Evolutionary conservation across 2,888 invertebrate genomes (phyloP).

Genomic region (Leptopilina myrica): DNA sequence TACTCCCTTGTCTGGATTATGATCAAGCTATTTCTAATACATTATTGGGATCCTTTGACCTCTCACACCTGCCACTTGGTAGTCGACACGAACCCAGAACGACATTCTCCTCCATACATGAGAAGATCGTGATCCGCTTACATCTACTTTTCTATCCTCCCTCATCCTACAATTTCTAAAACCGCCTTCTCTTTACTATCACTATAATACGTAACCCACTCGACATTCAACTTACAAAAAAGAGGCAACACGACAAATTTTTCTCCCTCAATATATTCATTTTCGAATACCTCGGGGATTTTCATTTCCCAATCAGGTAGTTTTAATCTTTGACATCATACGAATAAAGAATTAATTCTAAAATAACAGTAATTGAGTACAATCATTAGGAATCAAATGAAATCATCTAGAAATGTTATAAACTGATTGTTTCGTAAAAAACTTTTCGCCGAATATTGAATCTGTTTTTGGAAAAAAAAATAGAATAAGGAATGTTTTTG

Average conservation of each 20-base stretch:
- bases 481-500: too few species aligned
- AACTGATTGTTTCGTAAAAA: too few species aligned
- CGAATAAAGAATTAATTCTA: too few species aligned
- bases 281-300: neutral
- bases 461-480: too few species aligned
- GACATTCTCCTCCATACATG: constrained; percentile 25
- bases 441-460: too few species aligned
- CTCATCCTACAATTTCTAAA: neutral
- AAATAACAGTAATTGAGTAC: too few species aligned
- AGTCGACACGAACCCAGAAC: constrained; percentile 32
- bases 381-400: too few species aligned
- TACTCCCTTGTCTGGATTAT: constrained; percentile 30
- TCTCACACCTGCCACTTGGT: constrained; percentile 38
- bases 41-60: constrained; percentile 29
- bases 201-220: neutral
- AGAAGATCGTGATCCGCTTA: constrained; percentile 38
- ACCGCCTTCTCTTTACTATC: neutral
- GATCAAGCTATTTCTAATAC: constrained; percentile 25
- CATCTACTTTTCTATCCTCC: constrained; percentile 27
- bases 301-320: too few species aligned
- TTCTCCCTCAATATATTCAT: neutral
- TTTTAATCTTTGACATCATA: too few species aligned
- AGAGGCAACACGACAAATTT: neutral
- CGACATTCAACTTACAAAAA: constrained; percentile 4
- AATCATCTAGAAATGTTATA: too few species aligned